Conservation (phyloP, 1,140 invertebrate genomes). For the Monomorium pharaonis region DNA sequence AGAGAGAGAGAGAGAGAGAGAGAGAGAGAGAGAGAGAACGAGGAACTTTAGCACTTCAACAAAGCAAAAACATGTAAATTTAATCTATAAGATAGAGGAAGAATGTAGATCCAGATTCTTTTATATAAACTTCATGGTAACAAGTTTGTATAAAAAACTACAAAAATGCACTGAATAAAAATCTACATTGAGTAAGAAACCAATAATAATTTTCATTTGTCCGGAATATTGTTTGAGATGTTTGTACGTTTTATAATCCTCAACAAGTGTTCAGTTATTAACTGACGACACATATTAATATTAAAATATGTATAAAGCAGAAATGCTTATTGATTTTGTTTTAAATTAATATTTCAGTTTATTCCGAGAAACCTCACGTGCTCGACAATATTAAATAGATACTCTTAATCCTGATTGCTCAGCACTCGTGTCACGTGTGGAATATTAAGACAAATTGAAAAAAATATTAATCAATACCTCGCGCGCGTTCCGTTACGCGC, state of each 20-base stretch:
- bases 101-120: neutral
- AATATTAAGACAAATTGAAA: constrained; percentile 42
- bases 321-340: neutral
- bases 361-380: neutral
- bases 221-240: neutral
- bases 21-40: neutral
- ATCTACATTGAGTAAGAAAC: neutral
- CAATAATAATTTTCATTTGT: neutral
- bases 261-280: neutral
- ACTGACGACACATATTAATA: neutral
- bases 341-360: constrained; percentile 17
- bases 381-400: neutral
- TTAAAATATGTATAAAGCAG: neutral
- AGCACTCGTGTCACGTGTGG: neutral
- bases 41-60: neutral
- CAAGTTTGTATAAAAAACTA: neutral
- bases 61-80: neutral
- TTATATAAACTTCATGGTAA: neutral
- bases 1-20: neutral
- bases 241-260: neutral
- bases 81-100: neutral
- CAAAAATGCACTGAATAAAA: neutral
- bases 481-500: constrained; percentile 13
- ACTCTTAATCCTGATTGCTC: neutral
- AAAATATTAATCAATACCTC: constrained; percentile 32